Conservation (phyloP, 1,140 invertebrate genomes). For the Doryteuthis pealeii region DNA sequence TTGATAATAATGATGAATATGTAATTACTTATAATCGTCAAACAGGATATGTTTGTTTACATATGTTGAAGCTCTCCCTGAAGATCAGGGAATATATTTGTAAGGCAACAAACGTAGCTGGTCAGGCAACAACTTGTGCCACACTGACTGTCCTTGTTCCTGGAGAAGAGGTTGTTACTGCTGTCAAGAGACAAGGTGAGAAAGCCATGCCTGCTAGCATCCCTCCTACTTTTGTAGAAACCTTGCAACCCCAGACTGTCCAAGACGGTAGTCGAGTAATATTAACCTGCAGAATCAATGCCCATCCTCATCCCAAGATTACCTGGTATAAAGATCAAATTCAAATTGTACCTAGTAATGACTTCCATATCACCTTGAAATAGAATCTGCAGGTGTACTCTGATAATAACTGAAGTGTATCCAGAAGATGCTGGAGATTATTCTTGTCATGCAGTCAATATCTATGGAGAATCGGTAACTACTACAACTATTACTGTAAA, state of each 20-base stretch:
- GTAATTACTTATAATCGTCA: constrained; percentile 56
- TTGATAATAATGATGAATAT: constrained; percentile 58
- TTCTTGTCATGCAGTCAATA: constrained; percentile 75
- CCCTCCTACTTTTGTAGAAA: constrained; percentile 50
- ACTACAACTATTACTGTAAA: constrained; percentile 48
- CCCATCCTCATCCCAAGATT: constrained; percentile 45
- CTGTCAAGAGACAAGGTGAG: constrained; percentile 7
- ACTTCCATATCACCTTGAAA: constrained; percentile 43
- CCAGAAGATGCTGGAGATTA: constrained; percentile 91
- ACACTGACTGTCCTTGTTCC: constrained; percentile 52
- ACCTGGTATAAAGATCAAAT: constrained; percentile 54
- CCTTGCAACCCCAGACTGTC: constrained; percentile 47
- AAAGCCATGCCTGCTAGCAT: constrained; percentile 17
- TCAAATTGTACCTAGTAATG: constrained; percentile 43
- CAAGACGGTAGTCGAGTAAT: constrained; percentile 45
- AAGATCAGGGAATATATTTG: constrained; percentile 68
- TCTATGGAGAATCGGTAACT: constrained; percentile 50
- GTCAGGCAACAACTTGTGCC: constrained; percentile 76
- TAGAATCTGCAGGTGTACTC: constrained; percentile 68
- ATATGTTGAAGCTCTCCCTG: constrained; percentile 60
- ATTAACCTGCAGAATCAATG: constrained; percentile 44
- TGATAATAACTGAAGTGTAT: constrained; percentile 89
- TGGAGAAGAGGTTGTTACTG: constrained; percentile 20
- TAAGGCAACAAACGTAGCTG: constrained; percentile 81
- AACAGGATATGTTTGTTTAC: constrained; percentile 52